Evolutionary conservation across 2,888 invertebrate species (phyloP).

Genomic region (Nomada ferruginata): DNA sequence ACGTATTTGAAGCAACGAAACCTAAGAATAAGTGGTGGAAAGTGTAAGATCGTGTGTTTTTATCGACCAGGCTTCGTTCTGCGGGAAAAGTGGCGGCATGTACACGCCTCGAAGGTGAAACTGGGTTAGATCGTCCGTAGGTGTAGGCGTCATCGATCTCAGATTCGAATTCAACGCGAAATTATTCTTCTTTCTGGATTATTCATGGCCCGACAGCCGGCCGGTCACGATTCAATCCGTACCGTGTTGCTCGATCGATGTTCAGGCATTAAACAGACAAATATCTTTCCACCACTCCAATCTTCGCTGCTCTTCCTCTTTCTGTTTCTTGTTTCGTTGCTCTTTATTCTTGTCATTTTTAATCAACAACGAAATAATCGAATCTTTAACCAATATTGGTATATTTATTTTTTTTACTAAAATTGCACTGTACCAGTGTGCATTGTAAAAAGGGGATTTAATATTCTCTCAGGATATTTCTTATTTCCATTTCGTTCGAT

Average conservation of each 20-base stretch:
- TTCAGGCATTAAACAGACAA: constrained; percentile 45
- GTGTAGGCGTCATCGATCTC: constrained; percentile 69
- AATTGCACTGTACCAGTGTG: too few relatives aligned
- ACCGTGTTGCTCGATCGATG: constrained; percentile 49
- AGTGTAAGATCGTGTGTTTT: constrained; percentile 67
- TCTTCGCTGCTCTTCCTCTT: background rate
- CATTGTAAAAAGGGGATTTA: too few relatives aligned
- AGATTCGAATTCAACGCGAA: constrained; percentile 70
- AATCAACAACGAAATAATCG: constrained; percentile 4
- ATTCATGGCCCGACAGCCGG: constrained; percentile 57
- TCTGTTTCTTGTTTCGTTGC: background rate
- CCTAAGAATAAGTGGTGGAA: constrained; percentile 49
- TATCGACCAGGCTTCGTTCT: constrained; percentile 57
- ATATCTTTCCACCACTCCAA: background rate
- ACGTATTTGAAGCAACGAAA: background rate
- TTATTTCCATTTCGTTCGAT: too few relatives aligned
- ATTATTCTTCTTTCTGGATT: constrained; percentile 68
- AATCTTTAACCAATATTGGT: constrained; percentile 3
- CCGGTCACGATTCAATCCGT: constrained; percentile 31
- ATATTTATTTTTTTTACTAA: too few relatives aligned
- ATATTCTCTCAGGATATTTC: too few relatives aligned
- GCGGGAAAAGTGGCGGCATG: constrained; percentile 38
- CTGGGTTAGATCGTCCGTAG: constrained; percentile 72
- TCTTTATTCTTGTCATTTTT: background rate
- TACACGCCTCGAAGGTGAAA: constrained; percentile 66